Percentiles rank a stretch among this genome's conserved stretches.
phyloP scores from a whole-genome alignment of 2,888 invertebrate genomes.

The Polyommatus icarus region DNA sequence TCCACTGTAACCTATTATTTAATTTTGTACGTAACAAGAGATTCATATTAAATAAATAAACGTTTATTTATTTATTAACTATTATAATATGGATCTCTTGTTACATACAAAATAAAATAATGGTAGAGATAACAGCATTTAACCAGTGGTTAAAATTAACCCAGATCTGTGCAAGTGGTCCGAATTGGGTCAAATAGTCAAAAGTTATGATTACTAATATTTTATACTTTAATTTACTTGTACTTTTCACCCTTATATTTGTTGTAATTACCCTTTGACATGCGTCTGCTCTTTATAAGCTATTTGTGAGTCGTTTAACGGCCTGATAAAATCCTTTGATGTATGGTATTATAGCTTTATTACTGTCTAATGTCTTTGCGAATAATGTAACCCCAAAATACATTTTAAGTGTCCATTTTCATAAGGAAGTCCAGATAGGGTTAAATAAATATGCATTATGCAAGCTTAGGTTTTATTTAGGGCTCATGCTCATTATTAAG shows the following conservation, averaged over 20 bases:
- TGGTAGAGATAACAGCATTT: not conserved
- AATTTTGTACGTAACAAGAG: no score
- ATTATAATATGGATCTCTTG: no score
- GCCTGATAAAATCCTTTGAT: not conserved
- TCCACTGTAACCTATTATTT: no score
- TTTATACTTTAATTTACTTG: not conserved
- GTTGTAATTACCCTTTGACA: not conserved
- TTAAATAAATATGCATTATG: no score
- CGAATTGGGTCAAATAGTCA: not conserved
- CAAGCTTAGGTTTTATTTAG: no score
- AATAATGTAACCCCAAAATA: not conserved
- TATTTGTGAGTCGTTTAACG: not conserved
- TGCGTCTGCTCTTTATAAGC: not conserved
- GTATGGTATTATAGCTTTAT: not conserved
- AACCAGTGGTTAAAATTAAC: not conserved
- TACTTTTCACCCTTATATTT: not conserved
- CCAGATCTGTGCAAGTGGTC: not conserved
- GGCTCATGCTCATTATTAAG: no score
- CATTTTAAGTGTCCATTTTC: no score
- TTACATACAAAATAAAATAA: not conserved
- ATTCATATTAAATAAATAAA: no score
- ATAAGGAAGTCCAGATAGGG: no score
- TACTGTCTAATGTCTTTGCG: not conserved
- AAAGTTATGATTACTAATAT: not conserved
- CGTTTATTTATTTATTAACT: no score